Evolutionary conservation across 2,888 invertebrate genomes (phyloP), one percentile per base, ranked within the genome.

Genomic region (Altica lythri): DNA sequence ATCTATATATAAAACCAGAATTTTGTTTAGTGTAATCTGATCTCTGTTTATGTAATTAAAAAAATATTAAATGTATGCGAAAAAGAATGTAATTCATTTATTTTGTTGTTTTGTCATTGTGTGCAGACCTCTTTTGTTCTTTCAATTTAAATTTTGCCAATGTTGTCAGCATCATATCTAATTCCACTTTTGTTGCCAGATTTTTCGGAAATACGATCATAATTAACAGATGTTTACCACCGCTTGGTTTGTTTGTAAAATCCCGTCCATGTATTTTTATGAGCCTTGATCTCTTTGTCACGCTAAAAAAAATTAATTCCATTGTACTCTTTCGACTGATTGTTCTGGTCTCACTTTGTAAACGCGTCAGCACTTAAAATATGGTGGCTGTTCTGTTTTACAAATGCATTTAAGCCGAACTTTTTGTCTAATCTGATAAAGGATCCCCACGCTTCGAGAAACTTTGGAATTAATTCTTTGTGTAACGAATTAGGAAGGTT

Each of bases 371-470:
- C 48, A 40, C 48, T 52, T 59, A 52, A 61, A 61, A 61, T 56
- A 59, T 59, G 56, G 58, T 29, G 57, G 53, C 48, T 32, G 51
- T 59, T 59, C 55, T 57, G 59, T 61, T 60, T 53, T 56, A 62
- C 60, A 58, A 61, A 58, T 62, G 60, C 60, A 62, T 56, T 60
- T 55, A 51, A 46, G 55, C 55, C 56, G 37, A 60, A 58, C 49
- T 56, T 57, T 56, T 56, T 49, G 53, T 55, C 58, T 62, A 58
- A 62, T 62, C 62, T 58, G 62, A 62, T 60, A 58, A 62, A 55
- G 58, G 47, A 57, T 53, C 53, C 59, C 55, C 53, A 18, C 50
- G 50, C 48, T 50, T 35, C 48, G 50, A 38, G 48, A 44, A 46
- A 55, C 57, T 47, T 53, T 32, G n/a, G 58, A 58, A 62, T 62